phyloP scores from a whole-genome alignment of 2,888 invertebrate genomes.

The Halictus quadricinctus region DNA sequence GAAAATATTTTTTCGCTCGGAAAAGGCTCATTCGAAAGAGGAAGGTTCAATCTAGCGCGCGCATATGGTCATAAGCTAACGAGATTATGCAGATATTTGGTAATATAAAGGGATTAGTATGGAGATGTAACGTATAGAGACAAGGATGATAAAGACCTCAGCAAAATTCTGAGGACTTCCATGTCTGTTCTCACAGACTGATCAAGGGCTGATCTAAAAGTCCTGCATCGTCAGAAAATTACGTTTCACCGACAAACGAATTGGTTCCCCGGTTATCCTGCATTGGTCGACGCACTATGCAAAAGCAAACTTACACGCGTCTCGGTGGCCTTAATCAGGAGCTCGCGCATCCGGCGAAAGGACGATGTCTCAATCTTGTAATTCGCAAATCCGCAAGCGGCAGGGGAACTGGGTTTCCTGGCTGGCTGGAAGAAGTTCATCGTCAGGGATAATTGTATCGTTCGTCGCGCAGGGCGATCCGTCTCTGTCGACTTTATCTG shows the following conservation, averaged over 20 bases:
- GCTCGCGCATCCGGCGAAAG: conserved; percentile 6
- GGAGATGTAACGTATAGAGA: no score
- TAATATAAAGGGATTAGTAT: no score
- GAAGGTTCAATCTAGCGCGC: no score
- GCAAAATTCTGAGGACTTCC: not conserved
- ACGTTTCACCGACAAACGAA: not conserved
- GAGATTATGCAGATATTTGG: no score
- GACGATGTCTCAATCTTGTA: not conserved
- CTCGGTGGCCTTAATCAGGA: not conserved
- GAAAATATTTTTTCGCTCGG: no score
- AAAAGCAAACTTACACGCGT: not conserved
- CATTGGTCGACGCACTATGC: not conserved
- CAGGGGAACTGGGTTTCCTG: conserved; percentile 4
- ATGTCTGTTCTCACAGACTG: not conserved
- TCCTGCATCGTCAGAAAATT: not conserved
- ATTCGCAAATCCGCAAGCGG: not conserved
- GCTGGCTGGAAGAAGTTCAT: conserved; percentile 30
- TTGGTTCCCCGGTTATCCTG: not conserved
- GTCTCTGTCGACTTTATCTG: conserved; percentile 81
- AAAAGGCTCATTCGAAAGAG: no score
- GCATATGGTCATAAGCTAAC: no score
- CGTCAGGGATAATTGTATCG: conserved; percentile 76
- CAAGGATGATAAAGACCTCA: not conserved
- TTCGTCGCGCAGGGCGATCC: conserved; percentile 73
- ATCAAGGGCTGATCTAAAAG: no score